A percentile compares a stretch with the other conserved stretches of the same genome.
phyloP scores from a whole-genome alignment of 2,113 vertebrate genomes.

The Pelecanoides urinatrix region DNA sequence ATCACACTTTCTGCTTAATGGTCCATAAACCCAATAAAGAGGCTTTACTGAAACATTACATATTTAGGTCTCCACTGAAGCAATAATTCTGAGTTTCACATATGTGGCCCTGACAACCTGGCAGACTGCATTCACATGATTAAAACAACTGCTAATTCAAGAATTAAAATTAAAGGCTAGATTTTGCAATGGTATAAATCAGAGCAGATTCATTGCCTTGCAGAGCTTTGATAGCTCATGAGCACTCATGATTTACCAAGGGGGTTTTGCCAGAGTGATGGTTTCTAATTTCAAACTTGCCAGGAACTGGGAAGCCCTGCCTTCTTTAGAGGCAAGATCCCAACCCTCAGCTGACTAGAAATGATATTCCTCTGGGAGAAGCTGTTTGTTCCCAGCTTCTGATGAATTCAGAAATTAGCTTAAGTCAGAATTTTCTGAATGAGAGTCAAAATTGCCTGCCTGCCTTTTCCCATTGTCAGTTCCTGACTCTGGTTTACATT shows the following conservation, averaged over 20 bases:
- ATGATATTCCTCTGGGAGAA: background rate
- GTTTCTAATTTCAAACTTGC: background rate
- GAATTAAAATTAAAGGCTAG: constrained; percentile 9
- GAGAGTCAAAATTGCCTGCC: background rate
- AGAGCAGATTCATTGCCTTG: background rate
- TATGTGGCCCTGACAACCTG: constrained; percentile 9
- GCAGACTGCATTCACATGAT: background rate
- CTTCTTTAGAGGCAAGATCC: background rate
- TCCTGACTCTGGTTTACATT: background rate
- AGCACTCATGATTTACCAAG: constrained; percentile 2
- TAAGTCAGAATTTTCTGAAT: background rate
- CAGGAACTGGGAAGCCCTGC: background rate
- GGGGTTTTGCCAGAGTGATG: background rate
- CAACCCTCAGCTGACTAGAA: background rate
- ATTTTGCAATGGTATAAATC: constrained; percentile 8
- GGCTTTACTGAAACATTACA: background rate
- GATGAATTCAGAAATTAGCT: background rate
- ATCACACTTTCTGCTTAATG: background rate
- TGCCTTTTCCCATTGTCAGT: background rate
- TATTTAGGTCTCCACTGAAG: background rate
- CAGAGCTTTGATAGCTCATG: background rate
- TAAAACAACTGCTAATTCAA: constrained; percentile 37
- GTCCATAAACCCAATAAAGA: background rate
- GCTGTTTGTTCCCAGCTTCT: background rate
- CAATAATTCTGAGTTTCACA: background rate